Conservation (phyloP, 2,888 invertebrate genomes). For the Tipula lateralis region DNA sequence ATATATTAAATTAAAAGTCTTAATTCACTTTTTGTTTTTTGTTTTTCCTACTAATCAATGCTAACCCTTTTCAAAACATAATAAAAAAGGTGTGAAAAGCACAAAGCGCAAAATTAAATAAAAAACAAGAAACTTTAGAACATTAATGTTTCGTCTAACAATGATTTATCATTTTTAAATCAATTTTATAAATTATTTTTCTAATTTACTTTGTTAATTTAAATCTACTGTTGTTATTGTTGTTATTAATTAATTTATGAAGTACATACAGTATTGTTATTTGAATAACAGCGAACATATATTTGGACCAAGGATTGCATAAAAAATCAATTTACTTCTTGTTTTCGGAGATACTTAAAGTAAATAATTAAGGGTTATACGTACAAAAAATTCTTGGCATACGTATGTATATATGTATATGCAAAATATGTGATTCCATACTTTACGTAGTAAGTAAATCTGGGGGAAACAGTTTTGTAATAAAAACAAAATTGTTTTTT, state of each 20-base stretch:
- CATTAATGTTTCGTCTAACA: not conserved
- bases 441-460: not conserved
- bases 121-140: not conserved
- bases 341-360: not conserved
- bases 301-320: not conserved
- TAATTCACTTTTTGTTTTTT: not conserved
- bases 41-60: not conserved
- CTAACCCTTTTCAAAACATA: not conserved
- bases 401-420: no score
- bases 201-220: not conserved
- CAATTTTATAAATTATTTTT: not conserved
- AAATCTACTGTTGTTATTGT: not conserved
- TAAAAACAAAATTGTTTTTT: not conserved
- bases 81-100: not conserved
- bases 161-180: conserved; percentile 13
- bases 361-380: not conserved
- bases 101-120: not conserved
- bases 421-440: not conserved
- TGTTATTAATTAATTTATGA: not conserved
- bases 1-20: not conserved
- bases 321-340: not conserved
- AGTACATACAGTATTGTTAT: not conserved
- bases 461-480: not conserved
- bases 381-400: not conserved
- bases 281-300: not conserved